A percentile compares a stretch with the other conserved stretches of the same genome.
Conservation (phyloP, 2,888 invertebrate species). For the Pristionchus arcanus region DNA sequence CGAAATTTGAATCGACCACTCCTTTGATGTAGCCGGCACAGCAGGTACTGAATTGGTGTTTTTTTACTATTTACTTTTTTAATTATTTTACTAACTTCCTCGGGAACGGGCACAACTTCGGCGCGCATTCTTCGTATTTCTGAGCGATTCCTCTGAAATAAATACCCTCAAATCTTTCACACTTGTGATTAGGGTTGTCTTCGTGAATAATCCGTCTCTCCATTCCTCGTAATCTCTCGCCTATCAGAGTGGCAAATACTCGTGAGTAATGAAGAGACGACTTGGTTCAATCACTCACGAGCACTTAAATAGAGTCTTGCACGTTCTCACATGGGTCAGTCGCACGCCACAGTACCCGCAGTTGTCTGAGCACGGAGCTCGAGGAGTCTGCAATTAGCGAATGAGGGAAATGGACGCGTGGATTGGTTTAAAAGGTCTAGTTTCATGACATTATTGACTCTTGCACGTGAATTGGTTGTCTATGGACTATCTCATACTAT, state of each 20-base stretch:
- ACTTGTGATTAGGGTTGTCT: too few species aligned
- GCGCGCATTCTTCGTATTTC: constrained; percentile 14
- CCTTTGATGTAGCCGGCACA: constrained; percentile 7
- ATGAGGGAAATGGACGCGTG: too few species aligned
- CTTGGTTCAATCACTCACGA: background rate
- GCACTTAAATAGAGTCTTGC: background rate
- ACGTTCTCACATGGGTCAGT: background rate
- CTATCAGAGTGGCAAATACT: too few species aligned
- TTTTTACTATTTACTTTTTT: background rate
- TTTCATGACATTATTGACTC: too few species aligned
- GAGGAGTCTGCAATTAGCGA: background rate
- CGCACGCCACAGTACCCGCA: background rate
- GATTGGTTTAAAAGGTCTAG: background rate
- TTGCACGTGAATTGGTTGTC: too few species aligned
- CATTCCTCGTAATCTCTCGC: too few species aligned
- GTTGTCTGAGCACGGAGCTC: background rate
- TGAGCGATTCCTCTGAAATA: background rate
- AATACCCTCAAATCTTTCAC: background rate
- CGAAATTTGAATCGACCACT: background rate
- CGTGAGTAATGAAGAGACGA: too few species aligned
- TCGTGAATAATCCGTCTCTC: too few species aligned
- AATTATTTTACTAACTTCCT: background rate
- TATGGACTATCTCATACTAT: too few species aligned
- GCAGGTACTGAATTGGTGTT: background rate
- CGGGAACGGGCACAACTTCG: background rate